A percentile compares a stretch with the other conserved stretches of the same genome.
Evolutionary conservation across 2,888 invertebrate species (phyloP).

Genomic region (Habroteleia sp.): DNA sequence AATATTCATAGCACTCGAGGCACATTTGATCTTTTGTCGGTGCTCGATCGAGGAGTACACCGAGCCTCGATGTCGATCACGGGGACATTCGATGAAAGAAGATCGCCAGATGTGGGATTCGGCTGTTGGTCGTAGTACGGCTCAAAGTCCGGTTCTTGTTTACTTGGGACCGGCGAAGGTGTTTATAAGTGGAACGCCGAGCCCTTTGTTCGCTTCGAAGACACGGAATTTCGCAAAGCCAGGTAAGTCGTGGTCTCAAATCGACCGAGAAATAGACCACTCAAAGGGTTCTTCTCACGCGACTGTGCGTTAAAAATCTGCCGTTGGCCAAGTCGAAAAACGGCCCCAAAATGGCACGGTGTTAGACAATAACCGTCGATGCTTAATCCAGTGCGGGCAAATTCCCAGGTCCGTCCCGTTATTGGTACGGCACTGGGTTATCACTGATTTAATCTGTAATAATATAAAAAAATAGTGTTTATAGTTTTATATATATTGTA

Average conservation of each 20-base stretch:
- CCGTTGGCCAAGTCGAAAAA: too few species aligned
- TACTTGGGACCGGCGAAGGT: conserved; percentile 71
- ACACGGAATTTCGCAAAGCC: conserved; percentile 63
- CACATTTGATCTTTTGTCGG: conserved; percentile 57
- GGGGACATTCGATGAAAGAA: conserved; percentile 61
- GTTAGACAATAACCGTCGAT: too few species aligned
- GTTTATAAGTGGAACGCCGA: conserved; percentile 71
- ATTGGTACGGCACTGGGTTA: too few species aligned
- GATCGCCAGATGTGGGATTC: conserved; percentile 68
- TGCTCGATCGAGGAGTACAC: conserved; percentile 57
- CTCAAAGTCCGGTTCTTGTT: conserved; percentile 68
- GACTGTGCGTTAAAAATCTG: conserved; percentile 29
- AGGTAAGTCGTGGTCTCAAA: conserved; percentile 66
- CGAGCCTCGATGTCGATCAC: conserved; percentile 60
- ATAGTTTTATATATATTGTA: too few species aligned
- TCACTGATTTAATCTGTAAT: too few species aligned
- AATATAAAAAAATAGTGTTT: too few species aligned
- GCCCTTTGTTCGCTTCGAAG: conserved; percentile 71
- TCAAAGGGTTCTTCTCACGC: conserved; percentile 54
- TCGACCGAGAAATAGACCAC: conserved; percentile 71
- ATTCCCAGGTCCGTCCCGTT: too few species aligned
- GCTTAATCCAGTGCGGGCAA: too few species aligned
- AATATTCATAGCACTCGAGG: conserved; percentile 58
- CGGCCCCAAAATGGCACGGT: too few species aligned
- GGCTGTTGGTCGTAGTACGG: conserved; percentile 65